Evolutionary conservation across 92 coral and sea anemone genomes (phyloP).

Genomic region (Heteractis magnifica): DNA sequence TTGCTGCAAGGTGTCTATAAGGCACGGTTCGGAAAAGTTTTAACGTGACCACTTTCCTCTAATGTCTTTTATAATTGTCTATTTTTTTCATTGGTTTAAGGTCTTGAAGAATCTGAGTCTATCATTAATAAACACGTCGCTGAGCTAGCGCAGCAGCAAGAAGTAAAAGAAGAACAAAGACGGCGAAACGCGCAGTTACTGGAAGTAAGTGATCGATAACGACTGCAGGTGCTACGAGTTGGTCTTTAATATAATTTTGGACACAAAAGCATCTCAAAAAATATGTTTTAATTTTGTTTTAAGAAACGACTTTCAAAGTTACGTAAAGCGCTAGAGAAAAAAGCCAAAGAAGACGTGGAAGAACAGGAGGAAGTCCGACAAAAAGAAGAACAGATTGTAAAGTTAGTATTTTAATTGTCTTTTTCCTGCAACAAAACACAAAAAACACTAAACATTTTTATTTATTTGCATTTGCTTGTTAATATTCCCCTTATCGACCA

Average conservation of each 20-base stretch:
- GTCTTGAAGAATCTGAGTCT: slow-evolving; percentile 59
- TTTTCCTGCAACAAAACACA: not conserved
- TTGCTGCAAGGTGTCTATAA: no score
- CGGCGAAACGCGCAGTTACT: slow-evolving; percentile 52
- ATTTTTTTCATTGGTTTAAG: not conserved
- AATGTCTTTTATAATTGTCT: not conserved
- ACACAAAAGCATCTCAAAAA: no score
- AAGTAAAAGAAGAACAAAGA: slow-evolving; percentile 63
- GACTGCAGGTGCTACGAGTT: no score
- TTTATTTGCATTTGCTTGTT: no score
- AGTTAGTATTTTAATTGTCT: slow-evolving; percentile 36
- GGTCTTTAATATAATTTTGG: no score
- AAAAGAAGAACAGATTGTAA: slow-evolving; percentile 83
- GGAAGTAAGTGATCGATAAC: slow-evolving; percentile 35
- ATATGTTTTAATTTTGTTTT: not conserved
- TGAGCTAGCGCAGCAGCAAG: slow-evolving; percentile 59
- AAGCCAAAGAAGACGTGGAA: slow-evolving; percentile 69
- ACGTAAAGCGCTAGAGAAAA: slow-evolving; percentile 70
- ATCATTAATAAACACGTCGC: slow-evolving; percentile 65
- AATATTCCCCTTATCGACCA: no score
- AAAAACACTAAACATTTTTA: no score
- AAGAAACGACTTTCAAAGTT: slow-evolving; percentile 77
- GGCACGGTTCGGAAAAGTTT: no score
- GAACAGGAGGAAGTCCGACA: slow-evolving; percentile 81
- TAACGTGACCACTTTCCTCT: no score